Base-by-base conservation (phyloP, 2,113 vertebrate species). In the Strigops habroptila region DNA sequence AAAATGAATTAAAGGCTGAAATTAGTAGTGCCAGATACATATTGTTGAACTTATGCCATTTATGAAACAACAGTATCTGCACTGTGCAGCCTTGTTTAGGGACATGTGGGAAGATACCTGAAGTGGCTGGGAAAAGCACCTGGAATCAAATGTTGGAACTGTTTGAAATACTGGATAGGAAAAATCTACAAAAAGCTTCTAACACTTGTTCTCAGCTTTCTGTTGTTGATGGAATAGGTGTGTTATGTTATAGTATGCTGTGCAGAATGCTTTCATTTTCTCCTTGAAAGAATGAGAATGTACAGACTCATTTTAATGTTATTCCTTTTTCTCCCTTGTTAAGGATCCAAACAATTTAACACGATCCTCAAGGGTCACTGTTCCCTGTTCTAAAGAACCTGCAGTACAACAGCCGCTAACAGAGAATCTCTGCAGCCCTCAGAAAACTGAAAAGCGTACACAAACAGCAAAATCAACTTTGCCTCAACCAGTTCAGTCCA, bases 321-420 rank as follows among this genome's bases (percentile, higher is more conserved):
- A 13, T 49, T 37, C 3, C 9, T 81, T 67, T 81, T 71, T 49
- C 5, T 12, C 28, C 12, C 28, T 53, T 68, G 12, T 74, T 49
- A 65, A 97, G 96, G 82, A 75, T 43, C 31, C 60, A 64, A 91
- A 65, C 27, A 67, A 60, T 76, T 90, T 93, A 77, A 82, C 70
- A 14, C 97, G 95, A 6, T 35, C 93, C 25, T 93, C 84, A 71
- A 68, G 71, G 62, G 6, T 53, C 9, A 24, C 79, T 41, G 41
- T 48, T 77, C 85, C 96, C 18, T 95, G 55, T 94, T 94, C 96
- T 71, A 97, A 98, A 71, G 97, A 96, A 75, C 90, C 92, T 27
- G 95, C 98, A 53, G 48, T 83, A 67, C 93, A 27, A 39, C 94
- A 87, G 21, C 84, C 3, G 4, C 83, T 65, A 78, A 51, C 79